Evolutionary conservation across 1,140 invertebrate genomes (phyloP).

Genomic region (Magallana angulata): DNA sequence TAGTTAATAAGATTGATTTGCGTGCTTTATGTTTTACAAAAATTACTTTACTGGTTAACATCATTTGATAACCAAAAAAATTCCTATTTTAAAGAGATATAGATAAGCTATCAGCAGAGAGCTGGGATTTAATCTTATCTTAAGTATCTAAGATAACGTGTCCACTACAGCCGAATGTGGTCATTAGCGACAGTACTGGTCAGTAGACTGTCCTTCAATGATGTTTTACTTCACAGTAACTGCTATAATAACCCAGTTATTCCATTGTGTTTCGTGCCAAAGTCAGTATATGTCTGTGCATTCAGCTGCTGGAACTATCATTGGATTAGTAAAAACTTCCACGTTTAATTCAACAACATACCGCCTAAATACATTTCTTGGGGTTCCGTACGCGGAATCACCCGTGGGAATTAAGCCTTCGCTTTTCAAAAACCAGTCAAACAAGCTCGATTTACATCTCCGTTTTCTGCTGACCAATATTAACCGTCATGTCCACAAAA

Average conservation of each 20-base stretch:
- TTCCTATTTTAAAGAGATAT: no score
- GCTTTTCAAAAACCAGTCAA: slow-evolving; percentile 80
- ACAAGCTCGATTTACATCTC: background rate
- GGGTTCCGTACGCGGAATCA: slow-evolving; percentile 85
- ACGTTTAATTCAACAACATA: slow-evolving; percentile 33
- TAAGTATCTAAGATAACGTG: background rate
- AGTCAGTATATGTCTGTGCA: background rate
- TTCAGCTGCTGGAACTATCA: slow-evolving; percentile 42
- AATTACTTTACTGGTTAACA: no score
- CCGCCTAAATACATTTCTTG: slow-evolving; percentile 81
- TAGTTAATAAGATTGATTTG: no score
- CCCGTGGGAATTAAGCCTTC: slow-evolving; percentile 83
- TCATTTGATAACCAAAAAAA: no score
- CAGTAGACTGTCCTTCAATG: background rate
- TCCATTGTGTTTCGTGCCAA: background rate
- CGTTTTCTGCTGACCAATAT: slow-evolving; percentile 49
- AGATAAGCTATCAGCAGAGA: no score
- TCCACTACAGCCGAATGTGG: background rate
- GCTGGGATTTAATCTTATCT: no score
- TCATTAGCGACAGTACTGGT: background rate
- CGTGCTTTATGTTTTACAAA: no score
- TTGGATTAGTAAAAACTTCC: background rate
- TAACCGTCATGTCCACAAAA: slow-evolving; percentile 53
- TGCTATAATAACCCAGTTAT: background rate
- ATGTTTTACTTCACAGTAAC: background rate